These are phyloP conservation scores for Drosophila ambigua DNA, from an alignment of 1,140 invertebrate genomes.

Conservation along the genomic window DNA sequence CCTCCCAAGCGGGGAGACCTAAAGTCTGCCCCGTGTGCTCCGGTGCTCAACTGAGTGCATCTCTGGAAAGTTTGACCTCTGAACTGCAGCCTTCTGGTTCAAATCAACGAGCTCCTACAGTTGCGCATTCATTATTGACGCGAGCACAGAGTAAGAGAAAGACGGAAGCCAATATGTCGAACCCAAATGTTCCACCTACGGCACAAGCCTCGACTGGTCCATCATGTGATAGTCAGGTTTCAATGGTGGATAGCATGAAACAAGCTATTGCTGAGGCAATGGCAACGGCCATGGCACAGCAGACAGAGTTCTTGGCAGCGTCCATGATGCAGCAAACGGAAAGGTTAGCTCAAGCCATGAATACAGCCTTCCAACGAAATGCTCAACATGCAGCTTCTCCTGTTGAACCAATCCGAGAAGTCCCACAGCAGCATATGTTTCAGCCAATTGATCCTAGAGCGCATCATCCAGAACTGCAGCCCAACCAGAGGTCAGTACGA, in stretches of 20 bases:
- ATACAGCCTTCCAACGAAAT: neutral
- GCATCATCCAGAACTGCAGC: constrained; percentile 31
- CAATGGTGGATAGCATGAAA: neutral
- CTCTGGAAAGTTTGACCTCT: neutral
- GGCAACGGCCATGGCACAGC: too few relatives aligned
- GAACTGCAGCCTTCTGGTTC: neutral
- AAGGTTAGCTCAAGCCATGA: neutral
- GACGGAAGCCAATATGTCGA: neutral
- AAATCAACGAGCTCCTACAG: neutral
- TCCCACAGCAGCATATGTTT: neutral
- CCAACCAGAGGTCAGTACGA: neutral
- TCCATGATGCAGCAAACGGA: neutral
- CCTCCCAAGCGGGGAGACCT: neutral
- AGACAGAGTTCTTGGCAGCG: neutral
- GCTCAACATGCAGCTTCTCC: neutral
- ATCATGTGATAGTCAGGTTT: neutral
- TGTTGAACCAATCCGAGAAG: neutral
- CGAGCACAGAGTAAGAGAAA: too few relatives aligned
- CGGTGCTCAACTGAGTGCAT: neutral
- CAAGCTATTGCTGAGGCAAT: neutral
- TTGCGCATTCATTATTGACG: too few relatives aligned
- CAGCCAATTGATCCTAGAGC: neutral
- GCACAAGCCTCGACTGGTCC: neutral
- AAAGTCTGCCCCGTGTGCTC: neutral
- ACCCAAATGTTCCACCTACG: neutral